A percentile compares a stretch with the other conserved stretches of the same genome.
These are phyloP conservation scores for Diabrotica balteata DNA, from an alignment of 2,888 invertebrate species.

Conservation along the genomic window DNA sequence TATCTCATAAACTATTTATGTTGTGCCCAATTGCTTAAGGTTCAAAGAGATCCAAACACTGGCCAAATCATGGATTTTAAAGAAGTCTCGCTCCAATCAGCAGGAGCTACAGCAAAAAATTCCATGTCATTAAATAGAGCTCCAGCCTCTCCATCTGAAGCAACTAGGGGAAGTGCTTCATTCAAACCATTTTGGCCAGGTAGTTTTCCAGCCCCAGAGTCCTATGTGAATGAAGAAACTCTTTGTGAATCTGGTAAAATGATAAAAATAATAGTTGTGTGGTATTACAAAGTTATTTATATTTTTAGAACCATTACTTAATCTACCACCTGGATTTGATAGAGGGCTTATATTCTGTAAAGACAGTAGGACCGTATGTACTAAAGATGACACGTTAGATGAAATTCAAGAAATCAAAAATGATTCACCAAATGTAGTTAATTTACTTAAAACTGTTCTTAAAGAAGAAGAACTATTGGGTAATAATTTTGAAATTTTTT, in stretches of 20 bases:
- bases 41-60: conserved; percentile 76
- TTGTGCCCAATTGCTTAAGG: conserved; percentile 54
- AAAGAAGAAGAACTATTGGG: conserved; percentile 68
- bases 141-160: conserved; percentile 74
- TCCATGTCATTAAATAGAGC: conserved; percentile 82
- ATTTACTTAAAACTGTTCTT: conserved; percentile 69
- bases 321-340: conserved; percentile 73
- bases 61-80: conserved; percentile 77
- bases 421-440: conserved; percentile 55
- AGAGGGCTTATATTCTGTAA: conserved; percentile 66
- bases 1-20: not conserved
- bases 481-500: conserved; percentile 39
- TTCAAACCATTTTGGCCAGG: conserved; percentile 91
- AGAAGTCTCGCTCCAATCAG: conserved; percentile 66
- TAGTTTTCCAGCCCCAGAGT: conserved; percentile 68
- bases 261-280: conserved; percentile 3
- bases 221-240: conserved; percentile 62
- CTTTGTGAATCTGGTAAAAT: conserved; percentile 34
- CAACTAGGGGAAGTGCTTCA: conserved; percentile 77
- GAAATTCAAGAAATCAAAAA: conserved; percentile 47
- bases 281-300: not conserved
- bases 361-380: conserved; percentile 58
- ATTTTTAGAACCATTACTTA: conserved; percentile 49
- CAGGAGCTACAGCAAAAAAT: conserved; percentile 73
- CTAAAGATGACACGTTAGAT: conserved; percentile 8